phyloP scores from a whole-genome alignment of 2,888 invertebrate species.

The Operophtera brumata region DNA sequence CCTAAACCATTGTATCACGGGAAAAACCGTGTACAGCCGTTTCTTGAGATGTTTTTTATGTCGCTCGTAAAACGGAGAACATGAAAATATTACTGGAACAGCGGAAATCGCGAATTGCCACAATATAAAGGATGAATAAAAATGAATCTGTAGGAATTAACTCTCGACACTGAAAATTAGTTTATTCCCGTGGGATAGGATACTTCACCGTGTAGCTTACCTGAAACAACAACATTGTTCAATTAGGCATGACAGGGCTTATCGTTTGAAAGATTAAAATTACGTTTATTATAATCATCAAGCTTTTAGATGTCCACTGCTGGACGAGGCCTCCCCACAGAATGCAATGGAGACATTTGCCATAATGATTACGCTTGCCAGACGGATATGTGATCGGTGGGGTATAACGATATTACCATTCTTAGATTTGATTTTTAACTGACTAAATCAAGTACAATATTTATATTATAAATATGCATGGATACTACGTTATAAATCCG shows the following conservation, averaged over 20 bases:
- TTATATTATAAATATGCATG: no score
- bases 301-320: no score
- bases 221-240: constrained; percentile 36
- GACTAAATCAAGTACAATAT: no score
- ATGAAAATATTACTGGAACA: constrained; percentile 55
- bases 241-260: constrained; percentile 18
- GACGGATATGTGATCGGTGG: no score
- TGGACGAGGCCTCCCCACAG: no score
- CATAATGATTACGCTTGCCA: no score
- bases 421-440: no score
- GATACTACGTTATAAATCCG: no score
- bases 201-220: constrained; percentile 30
- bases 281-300: constrained; percentile 1
- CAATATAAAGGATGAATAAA: constrained; percentile 54
- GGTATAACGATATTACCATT: no score
- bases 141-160: constrained; percentile 42
- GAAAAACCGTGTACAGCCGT: constrained; percentile 40
- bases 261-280: constrained; percentile 12
- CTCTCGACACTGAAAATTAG: constrained; percentile 24
- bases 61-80: constrained; percentile 61
- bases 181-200: constrained; percentile 22
- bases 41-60: constrained; percentile 61
- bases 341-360: no score
- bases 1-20: constrained; percentile 37
- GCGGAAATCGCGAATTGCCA: constrained; percentile 54